A percentile compares a stretch with the other conserved stretches of the same genome.
Evolutionary conservation across 2,797 vertebrate genomes (phyloP).

Genomic region (Eulemur albifrons): DNA sequence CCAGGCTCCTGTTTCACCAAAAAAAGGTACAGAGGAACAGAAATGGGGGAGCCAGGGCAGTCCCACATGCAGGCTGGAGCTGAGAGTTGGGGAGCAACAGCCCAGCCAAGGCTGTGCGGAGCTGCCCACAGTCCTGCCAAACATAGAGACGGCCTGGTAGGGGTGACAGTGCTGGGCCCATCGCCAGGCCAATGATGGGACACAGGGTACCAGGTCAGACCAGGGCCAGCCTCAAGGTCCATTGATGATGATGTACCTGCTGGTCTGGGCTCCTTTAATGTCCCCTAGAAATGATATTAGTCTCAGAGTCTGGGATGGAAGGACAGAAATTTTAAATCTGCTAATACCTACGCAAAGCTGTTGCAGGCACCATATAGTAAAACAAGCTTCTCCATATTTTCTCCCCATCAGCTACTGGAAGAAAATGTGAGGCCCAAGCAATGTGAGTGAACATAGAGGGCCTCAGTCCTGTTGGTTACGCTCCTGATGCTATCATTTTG

Average conservation of each 20-base stretch:
- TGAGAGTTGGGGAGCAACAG: not conserved
- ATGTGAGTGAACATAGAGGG: fast-evolving
- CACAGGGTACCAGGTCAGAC: not conserved
- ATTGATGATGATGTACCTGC: not conserved
- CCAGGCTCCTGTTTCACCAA: not conserved
- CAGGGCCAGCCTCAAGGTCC: not conserved
- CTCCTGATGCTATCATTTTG: not conserved
- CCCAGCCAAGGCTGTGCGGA: not conserved
- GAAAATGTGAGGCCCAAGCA: not conserved
- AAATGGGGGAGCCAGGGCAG: not conserved
- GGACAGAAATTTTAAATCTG: not conserved
- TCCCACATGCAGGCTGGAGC: not conserved
- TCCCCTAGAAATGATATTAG: not conserved
- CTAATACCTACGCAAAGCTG: not conserved
- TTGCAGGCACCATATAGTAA: not conserved
- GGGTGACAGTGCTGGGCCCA: not conserved
- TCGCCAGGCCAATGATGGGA: not conserved
- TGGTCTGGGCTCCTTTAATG: not conserved
- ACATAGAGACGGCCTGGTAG: fast-evolving
- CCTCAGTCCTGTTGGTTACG: not conserved
- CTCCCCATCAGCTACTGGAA: not conserved
- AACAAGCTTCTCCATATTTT: not conserved
- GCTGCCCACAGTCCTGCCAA: not conserved
- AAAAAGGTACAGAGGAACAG: not conserved
- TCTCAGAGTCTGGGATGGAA: not conserved